Base-by-base conservation (phyloP, 37 sponge, comb jelly and placozoan species). In the Beroe ovata region DNA sequence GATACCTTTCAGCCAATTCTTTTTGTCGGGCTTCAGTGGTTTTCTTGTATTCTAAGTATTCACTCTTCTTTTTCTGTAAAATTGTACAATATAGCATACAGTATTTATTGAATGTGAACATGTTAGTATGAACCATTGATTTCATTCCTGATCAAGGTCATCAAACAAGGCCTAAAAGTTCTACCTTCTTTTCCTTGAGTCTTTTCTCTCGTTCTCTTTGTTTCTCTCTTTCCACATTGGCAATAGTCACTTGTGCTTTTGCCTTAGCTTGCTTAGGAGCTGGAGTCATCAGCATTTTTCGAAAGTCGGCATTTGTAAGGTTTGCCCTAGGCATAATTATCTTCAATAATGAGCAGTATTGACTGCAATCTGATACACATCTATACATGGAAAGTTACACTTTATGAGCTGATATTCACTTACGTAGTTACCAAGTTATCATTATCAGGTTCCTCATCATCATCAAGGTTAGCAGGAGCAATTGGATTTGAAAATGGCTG, bases 271-370 rank as follows among this genome's bases (percentile, higher is more conserved):
- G 38, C 1, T 88, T 66, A 0, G 90, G 90, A 0, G 94, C 84
- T 20, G 99, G 99, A 19, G 99, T 98, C 92, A 92, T 94, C 72
- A 98, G 60, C 36, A 98, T 66, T 64, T 90, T 90, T 29, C 99
- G 92, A 81, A 98, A 98, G 91, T 98, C 99, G 40, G 93, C 96
- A 71, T 96, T 98, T 38, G 92, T 94, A 64, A 98, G 88, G 32
- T 93, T 91, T 11, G 89, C 60, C 60, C 64, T 89, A 39, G 33
- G 21, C 11, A 58, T 19, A 58, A 19, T 58, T 14, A 20, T 30
- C 69, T 30, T 30, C 14, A n/a, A n/a, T n/a, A n/a, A n/a, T n/a
- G n/a, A n/a, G n/a, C n/a, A n/a, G n/a, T n/a, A n/a, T n/a, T n/a
- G n/a, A n/a, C n/a, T n/a, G n/a, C n/a, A n/a, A n/a, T n/a, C n/a